Evolutionary conservation across 2,113 vertebrate genomes (phyloP), one percentile per base, ranked within the genome.

Genomic region (Scalopus aquaticus): DNA sequence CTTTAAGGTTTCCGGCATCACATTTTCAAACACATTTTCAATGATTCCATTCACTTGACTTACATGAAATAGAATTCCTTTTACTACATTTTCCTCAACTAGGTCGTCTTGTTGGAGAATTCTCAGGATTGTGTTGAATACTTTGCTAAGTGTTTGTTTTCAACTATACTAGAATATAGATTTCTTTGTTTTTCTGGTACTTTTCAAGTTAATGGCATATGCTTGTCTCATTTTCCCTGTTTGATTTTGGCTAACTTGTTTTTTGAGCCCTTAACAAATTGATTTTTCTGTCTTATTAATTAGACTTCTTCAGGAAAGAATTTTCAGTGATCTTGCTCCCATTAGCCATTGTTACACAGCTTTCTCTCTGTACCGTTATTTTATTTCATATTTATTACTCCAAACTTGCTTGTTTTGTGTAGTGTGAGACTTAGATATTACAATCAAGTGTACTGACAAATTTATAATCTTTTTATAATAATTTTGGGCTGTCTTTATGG

Each of bases 71-170:
- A 87, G 60, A 58, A 78, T 58, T 32, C 9, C 11, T 7, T 39
- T 84, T 51, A 51, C 49, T 54, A 13, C 58, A 9, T 76, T 72
- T 95, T 49, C 11, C 56, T 19, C 39, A 76, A 78, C 74, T 1
- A 56, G 26, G 76, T 19, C 56, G 19, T 56, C 35, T 46, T 80
- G 30, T 35, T 19, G 24, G 44, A 9, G 17, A 49, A 72, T 35
- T 94, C 19, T 64, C 26, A 39, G 12, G 30, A 90, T 83, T 89
- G 89, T 88, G 51, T 0, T 39, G 12, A 94, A 74, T 60, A 9
- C 54, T 76, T 87, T 88, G 70, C 37, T 67, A 77, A 67, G 60
- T 72, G 24, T 42, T 91, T 92, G 60, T 70, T 91, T 92, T 88
- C 24, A 78, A 30, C 17, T 49, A 30, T 1, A 64, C 62, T 39